These are phyloP conservation scores for Camponotus floridanus DNA, from an alignment of 1,140 invertebrate species.

Conservation along the genomic window DNA sequence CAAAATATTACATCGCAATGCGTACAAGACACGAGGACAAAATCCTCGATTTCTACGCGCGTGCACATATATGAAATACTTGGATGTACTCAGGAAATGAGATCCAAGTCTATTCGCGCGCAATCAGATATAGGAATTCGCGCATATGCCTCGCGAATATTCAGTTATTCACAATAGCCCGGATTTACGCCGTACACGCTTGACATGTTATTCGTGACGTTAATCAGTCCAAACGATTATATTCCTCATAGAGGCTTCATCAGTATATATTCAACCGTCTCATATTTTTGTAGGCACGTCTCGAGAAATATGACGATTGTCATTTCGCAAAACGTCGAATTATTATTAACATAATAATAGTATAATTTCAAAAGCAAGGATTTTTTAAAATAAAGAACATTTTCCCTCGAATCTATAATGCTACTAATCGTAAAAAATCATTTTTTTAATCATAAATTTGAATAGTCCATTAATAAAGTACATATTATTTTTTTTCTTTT, in stretches of 20 bases:
- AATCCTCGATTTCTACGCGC: neutral
- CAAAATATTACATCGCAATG: slow-evolving; percentile 36
- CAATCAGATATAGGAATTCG: slow-evolving; percentile 62
- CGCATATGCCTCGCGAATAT: slow-evolving; percentile 51
- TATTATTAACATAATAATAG: neutral
- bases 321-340: neutral
- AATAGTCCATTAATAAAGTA: neutral
- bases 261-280: slow-evolving; percentile 21
- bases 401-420: neutral
- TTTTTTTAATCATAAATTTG: neutral
- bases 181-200: slow-evolving; percentile 38
- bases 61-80: slow-evolving; percentile 55
- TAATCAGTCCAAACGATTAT: slow-evolving; percentile 53
- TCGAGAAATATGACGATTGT: neutral
- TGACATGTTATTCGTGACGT: slow-evolving; percentile 56
- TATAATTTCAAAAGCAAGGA: neutral
- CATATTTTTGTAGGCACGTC: neutral
- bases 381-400: neutral
- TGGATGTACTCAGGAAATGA: slow-evolving; percentile 64
- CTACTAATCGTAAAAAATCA: neutral
- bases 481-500: neutral
- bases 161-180: slow-evolving; percentile 57
- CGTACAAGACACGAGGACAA: neutral
- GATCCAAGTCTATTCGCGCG: slow-evolving; percentile 55
- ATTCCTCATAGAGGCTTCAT: slow-evolving; percentile 31